Percentiles rank a stretch among this genome's conserved stretches.
Evolutionary conservation across 92 coral and sea anemone species (phyloP).

Genomic region (Phymanthus crucifer): DNA sequence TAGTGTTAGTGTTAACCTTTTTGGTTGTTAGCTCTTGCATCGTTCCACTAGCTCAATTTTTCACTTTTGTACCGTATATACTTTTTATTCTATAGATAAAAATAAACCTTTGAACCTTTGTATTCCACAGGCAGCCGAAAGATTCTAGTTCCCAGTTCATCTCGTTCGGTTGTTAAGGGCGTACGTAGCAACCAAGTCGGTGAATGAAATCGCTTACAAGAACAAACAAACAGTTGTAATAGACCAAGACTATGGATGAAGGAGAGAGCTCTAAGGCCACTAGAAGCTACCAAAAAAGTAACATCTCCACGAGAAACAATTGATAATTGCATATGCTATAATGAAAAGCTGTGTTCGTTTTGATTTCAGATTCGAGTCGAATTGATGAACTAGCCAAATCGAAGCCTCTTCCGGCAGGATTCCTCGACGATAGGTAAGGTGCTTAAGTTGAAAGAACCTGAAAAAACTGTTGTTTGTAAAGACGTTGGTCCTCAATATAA

Average conservation of each 20-base stretch:
- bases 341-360: neutral
- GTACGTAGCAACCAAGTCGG: constrained; percentile 64
- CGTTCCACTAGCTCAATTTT: too few relatives aligned
- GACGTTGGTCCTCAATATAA: neutral
- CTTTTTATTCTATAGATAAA: too few relatives aligned
- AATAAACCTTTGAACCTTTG: neutral
- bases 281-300: constrained; percentile 25
- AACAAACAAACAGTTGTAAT: constrained; percentile 43
- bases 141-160: neutral
- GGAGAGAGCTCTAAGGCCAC: constrained; percentile 67
- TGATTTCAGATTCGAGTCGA: constrained; percentile 31
- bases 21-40: too few relatives aligned
- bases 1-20: too few relatives aligned
- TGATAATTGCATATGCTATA: neutral
- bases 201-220: constrained; percentile 39
- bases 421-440: constrained; percentile 85
- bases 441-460: neutral
- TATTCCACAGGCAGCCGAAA: neutral
- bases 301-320: neutral
- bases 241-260: constrained; percentile 48
- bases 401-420: constrained; percentile 84
- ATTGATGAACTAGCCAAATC: constrained; percentile 67
- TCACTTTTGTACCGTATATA: too few relatives aligned
- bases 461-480: neutral
- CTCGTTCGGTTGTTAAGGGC: constrained; percentile 63